A percentile compares a stretch with the other conserved stretches of the same genome.
Conservation (phyloP, 2,113 vertebrate species). For the Thryonomys swinderianus region DNA sequence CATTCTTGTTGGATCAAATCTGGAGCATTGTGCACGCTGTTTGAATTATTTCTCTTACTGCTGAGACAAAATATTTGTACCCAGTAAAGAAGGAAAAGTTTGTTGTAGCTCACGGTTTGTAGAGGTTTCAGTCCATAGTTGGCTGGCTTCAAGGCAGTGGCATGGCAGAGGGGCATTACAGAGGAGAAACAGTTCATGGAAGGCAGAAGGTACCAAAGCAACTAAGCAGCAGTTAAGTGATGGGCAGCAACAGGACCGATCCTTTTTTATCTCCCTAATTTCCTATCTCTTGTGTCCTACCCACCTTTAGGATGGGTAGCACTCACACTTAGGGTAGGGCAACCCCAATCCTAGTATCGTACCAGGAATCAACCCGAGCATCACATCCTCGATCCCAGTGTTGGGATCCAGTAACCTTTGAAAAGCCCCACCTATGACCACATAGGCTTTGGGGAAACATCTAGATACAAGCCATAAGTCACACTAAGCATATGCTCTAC, state of each 20-base stretch:
- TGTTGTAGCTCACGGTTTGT: not conserved
- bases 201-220: not conserved
- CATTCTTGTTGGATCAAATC: not conserved
- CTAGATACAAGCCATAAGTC: not conserved
- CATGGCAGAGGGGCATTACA: not conserved
- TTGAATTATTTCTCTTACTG: not conserved
- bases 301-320: not conserved
- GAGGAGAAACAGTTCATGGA: not conserved
- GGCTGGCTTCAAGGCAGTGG: not conserved
- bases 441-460: not conserved
- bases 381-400: no score
- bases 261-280: not conserved
- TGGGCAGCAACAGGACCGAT: no score
- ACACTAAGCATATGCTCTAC: not conserved
- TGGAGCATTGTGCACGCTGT: not conserved
- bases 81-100: not conserved
- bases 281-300: not conserved
- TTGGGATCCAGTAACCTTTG: no score
- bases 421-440: not conserved
- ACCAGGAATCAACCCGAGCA: not conserved
- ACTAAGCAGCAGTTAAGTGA: not conserved
- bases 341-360: not conserved
- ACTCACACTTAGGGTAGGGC: not conserved
- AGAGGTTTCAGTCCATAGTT: not conserved
- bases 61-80: not conserved